phyloP scores from a whole-genome alignment of 1,140 invertebrate species.

The Bombus confusus region DNA sequence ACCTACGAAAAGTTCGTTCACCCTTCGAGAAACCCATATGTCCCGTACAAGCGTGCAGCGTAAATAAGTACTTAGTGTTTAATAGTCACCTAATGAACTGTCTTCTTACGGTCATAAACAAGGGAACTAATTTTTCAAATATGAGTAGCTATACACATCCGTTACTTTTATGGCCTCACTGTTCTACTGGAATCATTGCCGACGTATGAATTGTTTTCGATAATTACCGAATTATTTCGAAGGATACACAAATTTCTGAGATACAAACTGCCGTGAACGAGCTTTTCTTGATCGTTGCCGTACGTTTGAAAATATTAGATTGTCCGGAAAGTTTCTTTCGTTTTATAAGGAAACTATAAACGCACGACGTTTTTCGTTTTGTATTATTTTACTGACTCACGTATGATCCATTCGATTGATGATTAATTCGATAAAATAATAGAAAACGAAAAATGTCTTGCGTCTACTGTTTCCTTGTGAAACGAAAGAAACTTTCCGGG shows the following conservation, averaged over 20 bases:
- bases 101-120: neutral
- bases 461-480: no score
- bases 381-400: no score
- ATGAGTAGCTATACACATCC: neutral
- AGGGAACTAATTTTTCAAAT: neutral
- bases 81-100: constrained; percentile 4
- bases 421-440: no score
- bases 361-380: no score
- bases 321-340: no score
- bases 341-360: no score
- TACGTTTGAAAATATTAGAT: neutral
- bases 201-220: no score
- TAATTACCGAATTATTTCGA: neutral
- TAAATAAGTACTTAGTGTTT: neutral
- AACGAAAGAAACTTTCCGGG: no score
- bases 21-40: neutral
- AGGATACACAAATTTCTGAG: neutral
- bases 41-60: neutral
- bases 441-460: no score
- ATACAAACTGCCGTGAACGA: neutral
- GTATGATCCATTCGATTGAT: no score
- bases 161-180: neutral
- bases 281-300: neutral
- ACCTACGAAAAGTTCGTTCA: constrained; percentile 2
- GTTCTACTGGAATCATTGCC: neutral